Base-by-base conservation (phyloP, 2,888 invertebrate species). In the Orthosia cruda region DNA sequence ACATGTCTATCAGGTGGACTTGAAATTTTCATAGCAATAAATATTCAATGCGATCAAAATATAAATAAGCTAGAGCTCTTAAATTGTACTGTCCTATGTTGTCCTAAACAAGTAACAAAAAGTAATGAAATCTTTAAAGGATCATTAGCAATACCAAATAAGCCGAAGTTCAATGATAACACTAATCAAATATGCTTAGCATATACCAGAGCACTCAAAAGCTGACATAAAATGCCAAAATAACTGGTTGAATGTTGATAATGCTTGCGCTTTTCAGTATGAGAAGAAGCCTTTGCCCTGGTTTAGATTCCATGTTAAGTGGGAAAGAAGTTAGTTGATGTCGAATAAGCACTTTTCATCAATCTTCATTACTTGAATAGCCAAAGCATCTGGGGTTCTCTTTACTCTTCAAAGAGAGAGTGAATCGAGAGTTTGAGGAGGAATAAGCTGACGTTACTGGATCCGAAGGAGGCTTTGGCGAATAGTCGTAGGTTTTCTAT, bases 401-500 rank as follows among this genome's bases (percentile, higher is more conserved):
- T 40, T 40, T 9, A 9, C 40, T 40, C 40, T 40, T 40, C 40
- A 40, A 40, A 40, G 40, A 40, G 9, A 40, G 40, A 40, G 1
- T 40, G 40, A 40, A 40, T 98, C 79, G 99, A 99, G 96, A 98
- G 98, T 89, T 97, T 98, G 83, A 97, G 98, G 88, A 97, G 99
- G 83, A 99, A 99, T 92, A 98, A 98, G 92, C 97, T 99, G 83
- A 98, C 98, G 15, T 94, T 99, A 40, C 94, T 99, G 83, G 98
- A 99, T 94, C 98, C 98, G 0, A 97, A 98, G 89, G 99, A 99
- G 90, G 98, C 98, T 13, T 97, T 99, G 85, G 98, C 99, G 40
- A 40, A 40, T 40, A 40, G 40, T 40, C 7, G 40, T 9, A 40
- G 40, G 7, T 40, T 32, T 40, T 40, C 40, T 9, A 40, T 40